Evolutionary conservation across 2,797 vertebrate genomes (phyloP), one percentile per base, ranked within the genome.

Genomic region (Bryconaethiops microstoma): DNA sequence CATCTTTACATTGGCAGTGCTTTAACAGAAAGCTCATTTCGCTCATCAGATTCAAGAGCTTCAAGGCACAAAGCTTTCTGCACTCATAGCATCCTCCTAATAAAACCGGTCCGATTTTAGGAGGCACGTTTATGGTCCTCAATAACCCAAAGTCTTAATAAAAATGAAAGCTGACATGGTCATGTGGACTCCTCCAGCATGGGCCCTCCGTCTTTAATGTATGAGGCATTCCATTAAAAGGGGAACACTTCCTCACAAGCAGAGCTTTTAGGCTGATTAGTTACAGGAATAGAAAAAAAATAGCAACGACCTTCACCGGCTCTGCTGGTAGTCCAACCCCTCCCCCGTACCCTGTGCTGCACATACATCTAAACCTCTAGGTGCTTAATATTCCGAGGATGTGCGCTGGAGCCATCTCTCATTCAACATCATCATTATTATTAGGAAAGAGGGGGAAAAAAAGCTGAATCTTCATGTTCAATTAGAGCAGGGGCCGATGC

Each of bases 201-300:
- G 88, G 87, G 87, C 90, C 78, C 78, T 65, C 68, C 88, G 91
- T 93, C 92, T 93, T 94, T 95, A 95, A 95, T 95, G 93, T 93
- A 92, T 90, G 91, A 93, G 91, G 91, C 88, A 84, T 94, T 94
- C 93, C 93, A 95, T 95, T 95, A 95, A 92, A 94, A 92, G 88
- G 80, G 87, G 89, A 92, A 91, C 93, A 93, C 94, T 93, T 94
- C 93, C 92, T 93, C 88, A 87, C 87, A 92, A 93, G 92, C 82
- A 50, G 91, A 92, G 94, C 95, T 95, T 94, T 95, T 95, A 95
- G 94, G 92, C 91, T 95, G 95, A 95, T 95, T 95, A 92, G 94
- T 95, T 95, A 95, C 93, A 92, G 94, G 95, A 95, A 95, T 87
- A 90, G 82, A 85, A 83, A 83, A 86, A 88, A 85, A 88, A 84